Evolutionary conservation across 2,797 vertebrate species (phyloP), one percentile per base, ranked within the genome.

Genomic region (Sylvia borin): DNA sequence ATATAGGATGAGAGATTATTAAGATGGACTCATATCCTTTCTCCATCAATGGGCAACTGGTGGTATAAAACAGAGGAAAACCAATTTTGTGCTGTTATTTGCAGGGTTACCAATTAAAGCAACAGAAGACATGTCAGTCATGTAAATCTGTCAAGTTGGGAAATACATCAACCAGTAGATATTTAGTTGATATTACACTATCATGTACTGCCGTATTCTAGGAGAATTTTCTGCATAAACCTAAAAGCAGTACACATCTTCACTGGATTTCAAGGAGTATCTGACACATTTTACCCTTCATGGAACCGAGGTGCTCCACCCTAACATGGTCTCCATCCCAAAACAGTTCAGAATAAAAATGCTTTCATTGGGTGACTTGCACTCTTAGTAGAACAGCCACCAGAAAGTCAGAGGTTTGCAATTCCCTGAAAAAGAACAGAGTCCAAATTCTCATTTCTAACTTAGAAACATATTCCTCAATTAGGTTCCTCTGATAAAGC

Each of bases 231-330:
- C 54, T 72, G 42, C 5, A 20, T 47, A 40, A 91, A 81, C 31
- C 66, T 65, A 36, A 66, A 38, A 54, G 15, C 21, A 85, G 34
- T 24, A 24, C 45, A 88, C 16, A 16, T 17, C 29, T 53, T 50
- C 42, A 45, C 0, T 29, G 8, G 25, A 81, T 50, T 88, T 84
- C 66, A 62, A 12, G 21, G 26, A 62, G 36, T 18, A 83, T 74
- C 54, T 66, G 40, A 14, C 19, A 92, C 11, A 34, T 65, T 76
- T 58, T 16, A 84, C 8, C 11, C 36, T 50, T 79, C 16, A 31
- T 0, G 0, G 16, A 93, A 68, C 7, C 0, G 1, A 55, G 40
- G 11, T 5, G 32, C 29, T 61, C 40, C 73, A 88, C 24, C n/a
- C 34, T 48, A 47, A 17, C 3, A 16, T 20, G n/a, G 15, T 47